These are phyloP conservation scores for Chloroceryle amazona DNA, from an alignment of 2,797 vertebrate species.

Conservation along the genomic window DNA sequence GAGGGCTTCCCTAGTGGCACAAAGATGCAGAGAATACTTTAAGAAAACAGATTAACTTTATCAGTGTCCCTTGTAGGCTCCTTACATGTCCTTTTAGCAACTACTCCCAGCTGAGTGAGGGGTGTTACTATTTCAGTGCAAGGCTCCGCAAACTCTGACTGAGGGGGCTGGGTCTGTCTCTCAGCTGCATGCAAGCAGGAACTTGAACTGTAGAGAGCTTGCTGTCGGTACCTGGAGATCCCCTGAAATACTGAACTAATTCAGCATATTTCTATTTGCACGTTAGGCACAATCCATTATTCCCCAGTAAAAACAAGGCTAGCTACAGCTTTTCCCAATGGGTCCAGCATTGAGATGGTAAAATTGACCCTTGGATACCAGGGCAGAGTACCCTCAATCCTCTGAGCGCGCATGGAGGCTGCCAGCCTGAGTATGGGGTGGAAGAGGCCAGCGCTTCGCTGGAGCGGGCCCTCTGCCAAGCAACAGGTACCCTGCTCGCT, in stretches of 20 bases:
- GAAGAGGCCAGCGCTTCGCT: neutral
- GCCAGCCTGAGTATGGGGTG: neutral
- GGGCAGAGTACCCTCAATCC: neutral
- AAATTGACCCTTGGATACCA: neutral
- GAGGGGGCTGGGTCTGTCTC: neutral
- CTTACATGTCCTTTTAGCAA: neutral
- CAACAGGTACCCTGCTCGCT: neutral
- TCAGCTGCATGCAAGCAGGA: neutral
- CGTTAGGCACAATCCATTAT: neutral
- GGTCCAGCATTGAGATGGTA: neutral
- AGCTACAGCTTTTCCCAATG: neutral
- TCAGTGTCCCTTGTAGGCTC: neutral
- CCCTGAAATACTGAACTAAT: neutral
- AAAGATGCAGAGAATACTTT: neutral
- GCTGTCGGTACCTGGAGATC: rapidly evolving
- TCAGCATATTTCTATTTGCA: neutral
- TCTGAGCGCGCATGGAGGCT: rapidly evolving
- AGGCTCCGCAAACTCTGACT: neutral
- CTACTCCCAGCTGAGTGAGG: neutral
- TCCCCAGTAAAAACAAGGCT: neutral
- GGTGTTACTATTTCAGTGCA: neutral
- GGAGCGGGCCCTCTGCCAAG: neutral
- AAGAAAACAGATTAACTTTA: neutral
- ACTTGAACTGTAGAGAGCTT: neutral
- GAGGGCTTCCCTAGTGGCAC: neutral